Evolutionary conservation across 2,888 invertebrate species (phyloP), one percentile per base, ranked within the genome.

Genomic region (Conops quadrifasciatus): DNA sequence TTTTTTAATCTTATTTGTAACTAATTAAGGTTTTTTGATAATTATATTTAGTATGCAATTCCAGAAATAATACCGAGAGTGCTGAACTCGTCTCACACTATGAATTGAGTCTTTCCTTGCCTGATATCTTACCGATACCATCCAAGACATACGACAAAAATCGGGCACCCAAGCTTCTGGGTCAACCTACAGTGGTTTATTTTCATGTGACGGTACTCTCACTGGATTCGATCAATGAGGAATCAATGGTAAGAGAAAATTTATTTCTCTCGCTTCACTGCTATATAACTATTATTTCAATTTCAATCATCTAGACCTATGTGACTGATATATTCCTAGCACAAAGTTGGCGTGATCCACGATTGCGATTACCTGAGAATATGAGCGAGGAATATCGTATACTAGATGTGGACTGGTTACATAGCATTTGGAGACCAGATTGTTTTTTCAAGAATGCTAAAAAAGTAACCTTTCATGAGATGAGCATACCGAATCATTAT

Each of bases 381-480:
- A 95, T 95, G 95, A 94, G 94, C 81, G 94, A 95, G 81, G 94
- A 95, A 81, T 95, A 95, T 86, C 89, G 95, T 75, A 95, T 95
- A 81, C 88, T 95, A 67, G 95, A 95, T 81, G 94, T 95, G 30
- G 94, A 94, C 78, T 95, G 95, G 95, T 87, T 95, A 79, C 94
- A 94, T 87, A 91, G 91, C 84, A 95, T 96, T 83, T 96, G 96
- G 96, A 88, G 95, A 71, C 96, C 96, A 0, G 96, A 96, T 86
- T 94, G 95, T 84, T 96, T 96, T 87, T 95, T 96, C 86, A 95
- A 95, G 87, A 96, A 95, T 84, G 95, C 95, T 21, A 96, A 96
- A 87, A 94, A 94, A 82, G 95, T 90, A n/a, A 95, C 95, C 19
- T 95, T 96, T 81, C 96, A 96, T 79, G 95, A 95, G 87, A 95